Base-by-base conservation (phyloP, 2,888 invertebrate genomes). In the Nephrotoma guestfalica region DNA sequence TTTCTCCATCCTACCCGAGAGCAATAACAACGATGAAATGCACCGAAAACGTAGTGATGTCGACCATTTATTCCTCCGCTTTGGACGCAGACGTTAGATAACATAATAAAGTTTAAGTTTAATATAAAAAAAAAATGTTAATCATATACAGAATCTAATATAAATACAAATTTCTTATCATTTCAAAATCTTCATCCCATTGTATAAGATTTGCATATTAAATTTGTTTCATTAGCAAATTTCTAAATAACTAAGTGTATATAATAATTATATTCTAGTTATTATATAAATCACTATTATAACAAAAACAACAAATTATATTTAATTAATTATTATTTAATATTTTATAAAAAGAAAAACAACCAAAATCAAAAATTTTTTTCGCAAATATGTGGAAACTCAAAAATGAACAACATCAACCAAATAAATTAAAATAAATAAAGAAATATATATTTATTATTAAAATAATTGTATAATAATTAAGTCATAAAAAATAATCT, bases 21-120 rank as follows among this genome's bases (percentile, higher is more conserved):
- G 6, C 40, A 47, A 11, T 15, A 18, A 43, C 71, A 30, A 86
- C 30, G 86, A 86, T n/a, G 87, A 87, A 84, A 87, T 83, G 86
- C 30, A 57, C 87, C 13, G 87, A 51, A 51, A 47, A 86, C 94
- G 97, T 88, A 97, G 97, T 90, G 97, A 97, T 92, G 96, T 97
- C 86, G 97, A 97, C 89, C 97, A 97, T 92, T 96, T 97, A 87
- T 97, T 97, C 92, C 94, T 97, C 89, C 95, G 97, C 89, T 97
- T 97, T 91, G 97, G 97, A 87, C 94, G 95, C 90, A 94, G 96
- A 90, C 95, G 95, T 93, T 95, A 94, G 91, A 87, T 13, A n/a
- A 11, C 43, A 41, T n/a, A 30, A 30, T 30, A 43, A 83, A 42
- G 7, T 41, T 43, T 13, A 86, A 57, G n/a, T n/a, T 43, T 51